Conservation (phyloP, 2,797 vertebrate genomes). For the Peromyscus nudipes region DNA sequence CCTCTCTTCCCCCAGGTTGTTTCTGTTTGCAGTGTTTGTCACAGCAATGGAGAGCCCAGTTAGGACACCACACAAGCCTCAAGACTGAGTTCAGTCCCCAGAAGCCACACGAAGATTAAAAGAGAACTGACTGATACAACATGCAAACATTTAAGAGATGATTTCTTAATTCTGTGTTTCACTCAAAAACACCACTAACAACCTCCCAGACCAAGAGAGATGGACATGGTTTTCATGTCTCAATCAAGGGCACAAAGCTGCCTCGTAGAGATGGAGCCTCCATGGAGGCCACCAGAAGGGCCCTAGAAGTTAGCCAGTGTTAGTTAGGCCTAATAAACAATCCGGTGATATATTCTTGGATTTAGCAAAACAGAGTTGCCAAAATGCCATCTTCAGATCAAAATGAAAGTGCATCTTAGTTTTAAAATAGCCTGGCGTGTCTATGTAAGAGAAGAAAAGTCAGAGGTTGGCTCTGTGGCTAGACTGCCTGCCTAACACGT, state of each 20-base stretch:
- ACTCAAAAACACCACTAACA: background rate
- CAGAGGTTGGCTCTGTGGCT: background rate
- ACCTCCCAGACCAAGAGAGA: background rate
- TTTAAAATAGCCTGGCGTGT: slow-evolving; percentile 4
- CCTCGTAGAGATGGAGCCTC: background rate
- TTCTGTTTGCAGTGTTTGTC: background rate
- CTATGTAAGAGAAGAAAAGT: background rate
- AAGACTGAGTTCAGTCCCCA: background rate
- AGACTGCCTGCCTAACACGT: background rate
- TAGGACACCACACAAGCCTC: background rate
- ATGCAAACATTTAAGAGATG: background rate
- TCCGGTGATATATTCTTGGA: no score
- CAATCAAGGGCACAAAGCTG: accelerated
- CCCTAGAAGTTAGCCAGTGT: background rate
- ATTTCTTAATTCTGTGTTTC: background rate
- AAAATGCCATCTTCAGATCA: background rate
- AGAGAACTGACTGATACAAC: background rate
- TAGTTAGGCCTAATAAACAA: background rate
- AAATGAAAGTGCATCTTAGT: background rate
- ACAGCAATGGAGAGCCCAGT: background rate
- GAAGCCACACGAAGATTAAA: background rate
- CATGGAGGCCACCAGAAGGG: accelerated
- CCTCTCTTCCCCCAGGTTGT: background rate
- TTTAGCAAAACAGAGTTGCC: slow-evolving; percentile 3
- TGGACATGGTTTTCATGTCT: background rate